Conservation (phyloP, 2,113 vertebrate species). For the Brachyistius frenatus region DNA sequence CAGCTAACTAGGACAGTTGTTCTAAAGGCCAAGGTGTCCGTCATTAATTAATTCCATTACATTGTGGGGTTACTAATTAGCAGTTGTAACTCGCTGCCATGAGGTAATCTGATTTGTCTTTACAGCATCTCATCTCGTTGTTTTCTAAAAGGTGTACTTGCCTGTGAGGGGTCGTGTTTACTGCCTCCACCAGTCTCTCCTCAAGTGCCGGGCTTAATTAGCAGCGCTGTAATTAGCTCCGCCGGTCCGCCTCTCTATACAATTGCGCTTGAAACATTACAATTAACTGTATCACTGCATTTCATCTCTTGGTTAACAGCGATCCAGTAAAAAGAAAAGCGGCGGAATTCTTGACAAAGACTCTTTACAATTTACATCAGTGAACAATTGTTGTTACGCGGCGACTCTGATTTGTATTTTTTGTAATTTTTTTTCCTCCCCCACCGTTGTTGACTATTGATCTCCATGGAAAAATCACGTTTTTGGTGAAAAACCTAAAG, state of each 20-base stretch:
- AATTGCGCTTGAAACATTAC: slow-evolving; percentile 29
- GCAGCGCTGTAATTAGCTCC: slow-evolving; percentile 53
- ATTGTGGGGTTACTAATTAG: no score
- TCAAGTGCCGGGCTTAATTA: slow-evolving; percentile 50
- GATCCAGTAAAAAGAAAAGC: background rate
- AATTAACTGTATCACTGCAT: slow-evolving; percentile 30
- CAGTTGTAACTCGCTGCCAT: no score
- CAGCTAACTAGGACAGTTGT: background rate
- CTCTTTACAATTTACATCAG: background rate
- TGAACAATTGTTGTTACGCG: background rate
- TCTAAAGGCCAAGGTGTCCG: background rate
- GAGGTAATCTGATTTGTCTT: background rate
- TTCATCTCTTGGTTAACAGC: slow-evolving; percentile 12
- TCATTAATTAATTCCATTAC: background rate
- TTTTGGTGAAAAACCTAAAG: no score
- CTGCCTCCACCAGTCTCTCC: background rate
- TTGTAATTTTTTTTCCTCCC: no score
- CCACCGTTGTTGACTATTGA: no score
- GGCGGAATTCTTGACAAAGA: background rate
- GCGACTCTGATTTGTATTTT: no score
- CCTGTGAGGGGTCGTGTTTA: background rate
- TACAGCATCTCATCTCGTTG: slow-evolving; percentile 4
- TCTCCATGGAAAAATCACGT: no score
- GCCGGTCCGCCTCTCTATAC: slow-evolving; percentile 21
- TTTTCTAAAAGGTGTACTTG: background rate